Percentiles rank a stretch among this genome's conserved stretches.
Conservation (phyloP, 2,797 vertebrate genomes). For the Xiphophorus birchmanni region DNA sequence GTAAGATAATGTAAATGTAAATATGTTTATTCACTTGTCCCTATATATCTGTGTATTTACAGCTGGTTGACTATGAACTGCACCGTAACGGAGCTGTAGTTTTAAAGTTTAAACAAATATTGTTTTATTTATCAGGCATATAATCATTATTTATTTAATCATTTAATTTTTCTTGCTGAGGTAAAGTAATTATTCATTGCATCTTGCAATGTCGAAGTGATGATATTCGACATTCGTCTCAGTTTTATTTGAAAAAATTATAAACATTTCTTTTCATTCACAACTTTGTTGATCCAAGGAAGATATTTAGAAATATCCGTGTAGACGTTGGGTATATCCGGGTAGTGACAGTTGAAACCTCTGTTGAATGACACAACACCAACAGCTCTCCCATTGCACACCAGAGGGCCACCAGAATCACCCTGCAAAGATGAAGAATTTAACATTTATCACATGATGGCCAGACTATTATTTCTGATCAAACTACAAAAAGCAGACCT, state of each 20-base stretch:
- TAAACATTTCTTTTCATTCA: neutral
- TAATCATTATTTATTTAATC: neutral
- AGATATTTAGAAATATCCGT: conserved; percentile 63
- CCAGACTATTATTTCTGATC: neutral
- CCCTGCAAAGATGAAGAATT: conserved; percentile 45
- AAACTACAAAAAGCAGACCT: conserved; percentile 9
- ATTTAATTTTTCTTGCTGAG: neutral
- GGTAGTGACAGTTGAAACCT: neutral
- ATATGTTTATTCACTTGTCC: no score
- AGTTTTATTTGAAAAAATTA: neutral
- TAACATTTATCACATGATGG: neutral
- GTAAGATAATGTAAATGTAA: neutral
- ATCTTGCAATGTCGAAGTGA: neutral
- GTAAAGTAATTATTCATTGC: neutral
- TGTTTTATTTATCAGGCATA: neutral
- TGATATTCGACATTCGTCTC: neutral
- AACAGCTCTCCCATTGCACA: conserved; percentile 53
- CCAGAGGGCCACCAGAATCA: conserved; percentile 77
- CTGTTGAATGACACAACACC: conserved; percentile 73
- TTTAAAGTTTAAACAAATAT: no score
- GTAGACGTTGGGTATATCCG: conserved; percentile 71
- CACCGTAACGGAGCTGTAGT: no score
- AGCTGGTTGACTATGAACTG: no score
- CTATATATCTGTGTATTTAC: no score
- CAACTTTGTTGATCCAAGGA: conserved; percentile 58